Evolutionary conservation across 2,888 invertebrate genomes (phyloP), one percentile per base, ranked within the genome.

Genomic region (Drosophila subquinaria): DNA sequence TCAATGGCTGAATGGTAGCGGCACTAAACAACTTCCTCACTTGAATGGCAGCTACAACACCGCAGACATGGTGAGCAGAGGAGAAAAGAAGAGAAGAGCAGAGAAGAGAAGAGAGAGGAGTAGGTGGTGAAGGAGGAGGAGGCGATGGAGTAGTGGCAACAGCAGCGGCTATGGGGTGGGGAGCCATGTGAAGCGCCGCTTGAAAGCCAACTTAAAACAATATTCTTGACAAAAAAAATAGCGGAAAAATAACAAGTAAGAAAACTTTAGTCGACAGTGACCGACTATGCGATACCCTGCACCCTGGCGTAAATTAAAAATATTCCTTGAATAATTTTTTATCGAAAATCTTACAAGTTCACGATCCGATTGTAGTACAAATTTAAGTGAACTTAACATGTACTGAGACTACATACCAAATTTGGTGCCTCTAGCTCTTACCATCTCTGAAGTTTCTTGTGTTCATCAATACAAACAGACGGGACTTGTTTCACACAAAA

Each of bases 1-100:
- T 76, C 53, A 79, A 81, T 79, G 69, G 76, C 69, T 69, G 79
- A 69, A 64, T 65, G 69, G 76, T 76, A 74, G 73, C 66, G 43
- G 45, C 63, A 65, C 74, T 81, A 76, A 80, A 81, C 81, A 82
- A 82, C 80, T 81, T 81, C 80, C 82, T 78, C 82, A 81, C 80
- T 80, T 75, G 75, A 17, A 80, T 76, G 76, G 76, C 79, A 69
- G 72, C 80, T 66, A 69, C 69, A 76, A 53, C 66, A 64, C 76
- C 66, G 66, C 17, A 17, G 17, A 79, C 76, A 74, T 56, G 75
- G 56, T 11, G 47, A 35, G 20, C 23, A 36, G 15, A 11, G 13
- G 13, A 9, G 38, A 6, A 0, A 17, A 23, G 13, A 30, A 8
- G 38, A 23, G n/a, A 3, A 35, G n/a, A 23, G 63, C 27, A 27